These are phyloP conservation scores for Leucophenga varia DNA, from an alignment of 1,140 invertebrate genomes.

Conservation along the genomic window DNA sequence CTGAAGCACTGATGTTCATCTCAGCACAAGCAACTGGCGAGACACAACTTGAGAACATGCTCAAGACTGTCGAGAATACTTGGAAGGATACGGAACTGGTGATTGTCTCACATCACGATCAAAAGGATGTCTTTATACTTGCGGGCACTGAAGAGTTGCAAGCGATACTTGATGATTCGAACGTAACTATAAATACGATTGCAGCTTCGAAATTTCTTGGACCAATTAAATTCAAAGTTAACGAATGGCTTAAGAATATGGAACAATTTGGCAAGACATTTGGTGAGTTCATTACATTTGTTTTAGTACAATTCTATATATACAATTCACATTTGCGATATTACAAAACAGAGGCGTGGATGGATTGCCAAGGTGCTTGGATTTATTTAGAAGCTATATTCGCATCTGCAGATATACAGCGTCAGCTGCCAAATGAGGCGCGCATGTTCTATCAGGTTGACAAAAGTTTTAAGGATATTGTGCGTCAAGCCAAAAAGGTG, in stretches of 20 bases:
- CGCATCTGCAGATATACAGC: slow-evolving; percentile 83
- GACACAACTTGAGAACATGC: slow-evolving; percentile 72
- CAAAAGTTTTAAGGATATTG: slow-evolving; percentile 84
- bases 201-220: slow-evolving; percentile 79
- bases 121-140: slow-evolving; percentile 79
- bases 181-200: slow-evolving; percentile 83
- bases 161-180: slow-evolving; percentile 77
- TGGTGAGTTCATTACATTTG: slow-evolving; percentile 59
- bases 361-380: slow-evolving; percentile 81
- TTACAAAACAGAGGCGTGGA: slow-evolving; percentile 90
- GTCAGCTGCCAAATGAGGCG: slow-evolving; percentile 81
- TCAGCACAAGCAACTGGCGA: slow-evolving; percentile 83
- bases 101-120: slow-evolving; percentile 74
- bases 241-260: slow-evolving; percentile 75
- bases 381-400: slow-evolving; percentile 87
- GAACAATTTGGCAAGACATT: slow-evolving; percentile 73
- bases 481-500: slow-evolving; percentile 71
- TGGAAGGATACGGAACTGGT: slow-evolving; percentile 80
- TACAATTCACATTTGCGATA: not conserved
- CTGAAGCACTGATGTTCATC: slow-evolving; percentile 77
- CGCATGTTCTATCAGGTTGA: slow-evolving; percentile 82
- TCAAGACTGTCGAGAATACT: slow-evolving; percentile 79
- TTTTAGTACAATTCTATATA: slow-evolving; percentile 1
- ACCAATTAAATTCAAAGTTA: slow-evolving; percentile 76
- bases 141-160: slow-evolving; percentile 83